Base-by-base conservation (phyloP, 92 coral and sea anemone species). In the Porites divaricata region DNA sequence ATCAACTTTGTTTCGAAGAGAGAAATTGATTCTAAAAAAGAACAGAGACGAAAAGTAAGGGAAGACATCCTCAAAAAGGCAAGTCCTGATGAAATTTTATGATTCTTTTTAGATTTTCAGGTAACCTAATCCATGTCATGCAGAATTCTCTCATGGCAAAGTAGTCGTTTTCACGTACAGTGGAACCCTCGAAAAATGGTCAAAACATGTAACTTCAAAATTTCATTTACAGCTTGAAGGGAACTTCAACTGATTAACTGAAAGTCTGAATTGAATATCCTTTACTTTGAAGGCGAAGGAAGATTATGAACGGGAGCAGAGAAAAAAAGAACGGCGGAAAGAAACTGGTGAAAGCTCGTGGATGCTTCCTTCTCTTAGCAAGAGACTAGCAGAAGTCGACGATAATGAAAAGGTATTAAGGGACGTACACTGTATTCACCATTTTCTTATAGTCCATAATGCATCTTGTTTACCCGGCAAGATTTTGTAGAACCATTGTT, bases 1-100 rank as follows among this genome's bases (percentile, higher is more conserved):
- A 87, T 95, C 72, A 94, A 94, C 85, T 96, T 96, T 89, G 94
- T 96, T 63, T 96, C 99, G 8, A 90, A 93, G 89, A 92, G 95
- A 68, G 93, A 85, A 86, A 85, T 96, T 71, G 92, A 96, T 83
- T 95, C 92, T 20, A 86, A 87, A 84, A 96, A 96, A 83, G 93
- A 90, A 45, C 89, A 89, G 61, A 95, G 81, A 59, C 85, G 93
- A 45, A 90, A 91, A 86, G 97, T 90, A 54, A 92, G 98, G 73
- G 92, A 94, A 61, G 70, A 89, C 22, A 88, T 93, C 73, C 88
- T 96, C 63, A 86, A 85, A 57, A 87, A 94, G 71, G 99, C 88
- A 85, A 25, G 87, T 79, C 1, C 4, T 23, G 11, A 28, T 61
- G 53, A 56, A 67, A 2, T n/a, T 3, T 67, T 2, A 10, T 17